A percentile compares a stretch with the other conserved stretches of the same genome.
These are phyloP conservation scores for Neoitamus cyanurus DNA, from an alignment of 2,888 invertebrate species.

Conservation along the genomic window DNA sequence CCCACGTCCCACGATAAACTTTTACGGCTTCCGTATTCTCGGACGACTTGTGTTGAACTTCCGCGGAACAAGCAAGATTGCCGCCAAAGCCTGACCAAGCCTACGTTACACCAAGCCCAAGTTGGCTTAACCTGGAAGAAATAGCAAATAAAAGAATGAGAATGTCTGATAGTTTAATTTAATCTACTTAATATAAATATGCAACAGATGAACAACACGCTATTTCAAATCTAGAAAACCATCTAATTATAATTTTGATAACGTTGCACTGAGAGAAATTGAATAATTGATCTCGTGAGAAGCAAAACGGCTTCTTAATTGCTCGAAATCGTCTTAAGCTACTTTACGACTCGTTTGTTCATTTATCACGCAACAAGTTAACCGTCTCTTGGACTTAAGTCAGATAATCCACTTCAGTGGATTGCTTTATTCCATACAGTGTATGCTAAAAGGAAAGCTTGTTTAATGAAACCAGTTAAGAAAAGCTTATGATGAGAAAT, in stretches of 20 bases:
- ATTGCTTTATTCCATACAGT: not conserved
- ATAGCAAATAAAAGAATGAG: too few relatives aligned
- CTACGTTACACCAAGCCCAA: not conserved
- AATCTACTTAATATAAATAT: not conserved
- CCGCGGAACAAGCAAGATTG: not conserved
- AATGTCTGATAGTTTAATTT: not conserved
- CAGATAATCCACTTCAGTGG: not conserved
- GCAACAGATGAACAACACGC: not conserved
- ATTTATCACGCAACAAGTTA: not conserved
- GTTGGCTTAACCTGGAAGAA: too few relatives aligned
- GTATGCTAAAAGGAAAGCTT: not conserved
- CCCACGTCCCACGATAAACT: too few relatives aligned
- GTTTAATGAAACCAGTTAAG: not conserved
- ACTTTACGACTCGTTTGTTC: not conserved
- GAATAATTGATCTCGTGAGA: not conserved
- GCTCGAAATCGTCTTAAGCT: constrained; percentile 3
- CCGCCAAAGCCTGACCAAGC: not conserved
- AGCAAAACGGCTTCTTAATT: not conserved
- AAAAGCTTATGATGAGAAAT: not conserved
- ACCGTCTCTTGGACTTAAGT: not conserved
- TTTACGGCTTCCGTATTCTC: not conserved
- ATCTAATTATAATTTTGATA: not conserved
- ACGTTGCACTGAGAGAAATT: not conserved
- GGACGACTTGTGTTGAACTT: not conserved
- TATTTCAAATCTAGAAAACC: not conserved